phyloP scores from a whole-genome alignment of 2,797 vertebrate genomes.

The Parauchenoglanis ngamensis region DNA sequence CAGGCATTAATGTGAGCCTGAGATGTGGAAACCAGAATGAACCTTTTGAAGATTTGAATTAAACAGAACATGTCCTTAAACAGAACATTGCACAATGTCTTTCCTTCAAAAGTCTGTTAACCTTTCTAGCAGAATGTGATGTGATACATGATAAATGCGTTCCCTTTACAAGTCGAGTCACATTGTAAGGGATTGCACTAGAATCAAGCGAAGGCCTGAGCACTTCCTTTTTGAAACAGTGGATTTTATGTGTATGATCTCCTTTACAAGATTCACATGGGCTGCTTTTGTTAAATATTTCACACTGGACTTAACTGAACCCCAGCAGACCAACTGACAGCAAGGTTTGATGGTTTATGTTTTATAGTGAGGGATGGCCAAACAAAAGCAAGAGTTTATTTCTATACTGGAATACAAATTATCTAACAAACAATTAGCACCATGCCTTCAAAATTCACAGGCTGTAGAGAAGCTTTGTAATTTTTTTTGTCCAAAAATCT shows the following conservation, averaged over 20 bases:
- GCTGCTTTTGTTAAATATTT: background rate
- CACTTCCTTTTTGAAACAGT: background rate
- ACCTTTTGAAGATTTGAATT: background rate
- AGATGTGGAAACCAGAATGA: background rate
- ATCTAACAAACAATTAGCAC: background rate
- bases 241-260: background rate
- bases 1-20: slow-evolving; percentile 19
- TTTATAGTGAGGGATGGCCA: background rate
- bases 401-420: background rate
- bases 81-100: background rate
- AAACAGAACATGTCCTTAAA: background rate
- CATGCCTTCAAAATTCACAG: background rate
- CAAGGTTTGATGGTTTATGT: background rate
- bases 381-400: background rate
- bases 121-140: background rate
- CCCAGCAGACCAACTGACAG: slow-evolving; percentile 2
- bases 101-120: background rate
- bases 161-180: background rate
- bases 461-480: background rate
- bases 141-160: background rate
- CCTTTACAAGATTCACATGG: background rate
- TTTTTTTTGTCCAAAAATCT: slow-evolving; percentile 35
- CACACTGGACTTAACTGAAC: background rate
- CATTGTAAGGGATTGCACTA: background rate
- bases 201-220: background rate